Base-by-base conservation (phyloP, 2,888 invertebrate genomes). In the Coenonympha arcania region DNA sequence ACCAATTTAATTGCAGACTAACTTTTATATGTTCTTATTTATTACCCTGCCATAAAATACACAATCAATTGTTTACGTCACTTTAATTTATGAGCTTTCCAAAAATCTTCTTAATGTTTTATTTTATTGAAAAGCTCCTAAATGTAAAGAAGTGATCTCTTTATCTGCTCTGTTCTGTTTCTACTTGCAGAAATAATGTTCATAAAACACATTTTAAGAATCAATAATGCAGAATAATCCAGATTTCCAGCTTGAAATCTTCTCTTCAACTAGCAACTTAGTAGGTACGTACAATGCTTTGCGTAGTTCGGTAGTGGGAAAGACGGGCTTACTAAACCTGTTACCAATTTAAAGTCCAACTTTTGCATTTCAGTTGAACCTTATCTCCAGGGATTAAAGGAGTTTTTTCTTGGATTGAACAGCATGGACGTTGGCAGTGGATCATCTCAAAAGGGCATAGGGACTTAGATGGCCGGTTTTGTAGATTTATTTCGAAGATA, bases 401-500 rank as follows among this genome's bases (percentile, higher is more conserved):
- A 1, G 5, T 15, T 22, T 50, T 47, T 52, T 11, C n/a, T 2
- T 9, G 16, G 26, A 8, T 2, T 0, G 1, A 26, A 18, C 4
- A 13, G 36, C 18, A 37, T 9, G 22, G 1, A 1, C 28, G 6
- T 36, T 47, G 13, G 53, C 31, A 28, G 16, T 44, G 41, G 26
- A 44, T 42, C 37, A 49, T 58, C 59, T 59, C 48, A 52, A 62
- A 63, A 63, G 63, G 62, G 62, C 62, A 62, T 47, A 54, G 58
- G 55, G 61, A 55, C 58, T 55, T 49, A 52, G 55, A 56, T 52
- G 46, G 31, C 40, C 51, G 20, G 57, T 56, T 59, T 48, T 54
- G 52, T 59, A 56, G 61, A 62, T 61, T 60, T 59, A 61, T 60
- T 62, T 57, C 55, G 59, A 55, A 51, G 57, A 58, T 54, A 54